Evolutionary conservation across 92 coral and sea anemone genomes (phyloP).

Genomic region (Meandrina meandrites): DNA sequence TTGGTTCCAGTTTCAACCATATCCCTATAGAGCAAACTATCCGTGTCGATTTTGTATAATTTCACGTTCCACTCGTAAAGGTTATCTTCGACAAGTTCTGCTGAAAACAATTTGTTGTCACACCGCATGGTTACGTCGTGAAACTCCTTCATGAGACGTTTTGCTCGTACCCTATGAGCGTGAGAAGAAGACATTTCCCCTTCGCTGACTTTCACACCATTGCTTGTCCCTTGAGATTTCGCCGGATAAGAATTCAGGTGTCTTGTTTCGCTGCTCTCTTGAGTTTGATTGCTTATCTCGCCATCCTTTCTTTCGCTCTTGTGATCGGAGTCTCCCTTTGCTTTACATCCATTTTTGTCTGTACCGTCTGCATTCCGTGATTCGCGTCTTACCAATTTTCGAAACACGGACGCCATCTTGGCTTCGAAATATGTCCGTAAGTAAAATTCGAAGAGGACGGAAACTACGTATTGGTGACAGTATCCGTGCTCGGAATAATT

Average conservation of each 20-base stretch:
- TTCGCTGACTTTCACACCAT: slow-evolving; percentile 39
- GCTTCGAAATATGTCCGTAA: background rate
- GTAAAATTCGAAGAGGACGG: background rate
- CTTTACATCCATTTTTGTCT: slow-evolving; percentile 66
- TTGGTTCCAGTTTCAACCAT: slow-evolving; percentile 91
- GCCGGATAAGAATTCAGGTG: slow-evolving; percentile 30
- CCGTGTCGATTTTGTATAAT: slow-evolving; percentile 81
- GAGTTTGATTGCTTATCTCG: slow-evolving; percentile 17
- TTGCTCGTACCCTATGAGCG: slow-evolving; percentile 82
- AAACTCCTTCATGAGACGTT: slow-evolving; percentile 88
- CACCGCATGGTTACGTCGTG: slow-evolving; percentile 79
- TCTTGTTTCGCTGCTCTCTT: slow-evolving; percentile 38
- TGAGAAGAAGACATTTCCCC: slow-evolving; percentile 81
- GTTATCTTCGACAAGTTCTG: slow-evolving; percentile 87
- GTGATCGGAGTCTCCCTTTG: slow-evolving; percentile 61
- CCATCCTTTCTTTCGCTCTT: slow-evolving; percentile 46
- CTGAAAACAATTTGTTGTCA: slow-evolving; percentile 81
- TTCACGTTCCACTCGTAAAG: slow-evolving; percentile 91
- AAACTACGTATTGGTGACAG: background rate
- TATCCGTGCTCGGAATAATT: background rate
- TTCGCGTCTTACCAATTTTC: slow-evolving; percentile 83
- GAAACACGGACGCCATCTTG: slow-evolving; percentile 91
- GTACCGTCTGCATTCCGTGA: slow-evolving; percentile 76
- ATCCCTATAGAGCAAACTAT: slow-evolving; percentile 85
- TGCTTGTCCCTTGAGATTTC: slow-evolving; percentile 36